Base-by-base conservation (phyloP, 2,888 invertebrate genomes). In the Macaria notata region DNA sequence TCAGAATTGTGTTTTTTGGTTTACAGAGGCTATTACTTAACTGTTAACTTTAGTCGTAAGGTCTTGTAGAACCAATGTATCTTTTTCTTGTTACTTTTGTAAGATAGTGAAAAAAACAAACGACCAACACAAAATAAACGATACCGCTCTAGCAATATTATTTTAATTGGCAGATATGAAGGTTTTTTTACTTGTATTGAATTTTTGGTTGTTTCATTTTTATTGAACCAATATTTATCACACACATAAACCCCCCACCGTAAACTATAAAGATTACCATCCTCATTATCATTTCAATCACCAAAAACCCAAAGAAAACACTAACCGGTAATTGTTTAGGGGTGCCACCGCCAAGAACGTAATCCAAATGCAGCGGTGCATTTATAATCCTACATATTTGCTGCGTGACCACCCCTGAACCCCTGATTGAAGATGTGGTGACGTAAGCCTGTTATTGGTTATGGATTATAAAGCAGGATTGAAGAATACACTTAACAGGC, bases 231-330 rank as follows among this genome's bases (percentile, higher is more conserved):
- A 36, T 1, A 36, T 36, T 36, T 36, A 36, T 36, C 4, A 36
- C 33, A 36, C 33, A 36, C 33, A 6, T 6, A 6, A 36, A 36
- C 7, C 41, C 9, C 51, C 30, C n/a, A 33, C 4, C 19, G 36
- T 50, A 8, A 31, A 36, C 56, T 36, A 49, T 8, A 47, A 41
- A 50, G 46, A 47, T 50, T 58, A 53, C 3, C 8, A 46, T 29
- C 33, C 50, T 49, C 60, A 56, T 60, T 60, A 56, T 56, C 56
- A 56, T 54, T 54, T 60, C 55, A 60, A 60, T 60, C 56, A 49
- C 49, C 59, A 58, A 64, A 66, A 55, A 47, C 57, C 61, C 52
- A 61, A 61, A 61, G 64, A 66, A 66, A 66, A 66, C 64, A 63
- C 48, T 52, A 56, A 44, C 8, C 38, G 38, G 30, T 56, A 50